A percentile compares a stretch with the other conserved stretches of the same genome.
phyloP scores from a whole-genome alignment of 2,888 invertebrate species.

The Sceliomorpha sp. region DNA sequence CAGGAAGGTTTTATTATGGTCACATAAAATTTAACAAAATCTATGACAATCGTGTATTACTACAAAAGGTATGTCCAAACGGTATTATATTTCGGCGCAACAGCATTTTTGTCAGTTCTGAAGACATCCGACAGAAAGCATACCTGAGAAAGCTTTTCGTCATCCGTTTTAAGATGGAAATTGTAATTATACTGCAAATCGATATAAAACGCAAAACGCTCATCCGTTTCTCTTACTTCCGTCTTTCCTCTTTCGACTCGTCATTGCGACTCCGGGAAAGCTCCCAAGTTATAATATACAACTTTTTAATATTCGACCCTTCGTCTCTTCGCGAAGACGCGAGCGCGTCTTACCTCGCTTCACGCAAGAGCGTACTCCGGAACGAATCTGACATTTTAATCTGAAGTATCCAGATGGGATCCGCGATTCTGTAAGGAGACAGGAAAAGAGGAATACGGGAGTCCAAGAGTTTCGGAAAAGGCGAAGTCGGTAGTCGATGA shows the following conservation, averaged over 20 bases:
- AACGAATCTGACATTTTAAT: conserved; percentile 77
- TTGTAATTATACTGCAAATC: conserved; percentile 52
- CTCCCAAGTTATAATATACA: conserved; percentile 69
- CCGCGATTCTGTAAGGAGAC: conserved; percentile 68
- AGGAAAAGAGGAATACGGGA: conserved; percentile 50
- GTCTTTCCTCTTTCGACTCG: conserved; percentile 45
- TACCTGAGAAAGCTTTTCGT: conserved; percentile 11
- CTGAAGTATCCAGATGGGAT: conserved; percentile 78
- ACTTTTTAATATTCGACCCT: conserved; percentile 68
- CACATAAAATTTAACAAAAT: too few relatives aligned
- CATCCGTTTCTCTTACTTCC: conserved; percentile 48
- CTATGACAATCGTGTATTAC: too few relatives aligned
- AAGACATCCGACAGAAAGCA: too few relatives aligned
- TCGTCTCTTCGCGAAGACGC: conserved; percentile 51
- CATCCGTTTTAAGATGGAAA: conserved; percentile 27
- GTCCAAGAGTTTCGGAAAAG: conserved; percentile 47
- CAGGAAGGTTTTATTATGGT: too few relatives aligned
- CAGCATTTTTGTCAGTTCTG: too few relatives aligned
- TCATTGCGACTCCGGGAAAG: conserved; percentile 58
- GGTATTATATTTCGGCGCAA: too few relatives aligned
- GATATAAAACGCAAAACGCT: conserved; percentile 30
- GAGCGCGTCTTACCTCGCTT: conserved; percentile 55
- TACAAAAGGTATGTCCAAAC: too few relatives aligned
- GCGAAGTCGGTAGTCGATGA: conserved; percentile 47
- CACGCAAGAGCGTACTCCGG: conserved; percentile 60